A percentile compares a stretch with the other conserved stretches of the same genome.
phyloP scores from a whole-genome alignment of 1,140 invertebrate species.

The Holcopasites calliopsidis region DNA sequence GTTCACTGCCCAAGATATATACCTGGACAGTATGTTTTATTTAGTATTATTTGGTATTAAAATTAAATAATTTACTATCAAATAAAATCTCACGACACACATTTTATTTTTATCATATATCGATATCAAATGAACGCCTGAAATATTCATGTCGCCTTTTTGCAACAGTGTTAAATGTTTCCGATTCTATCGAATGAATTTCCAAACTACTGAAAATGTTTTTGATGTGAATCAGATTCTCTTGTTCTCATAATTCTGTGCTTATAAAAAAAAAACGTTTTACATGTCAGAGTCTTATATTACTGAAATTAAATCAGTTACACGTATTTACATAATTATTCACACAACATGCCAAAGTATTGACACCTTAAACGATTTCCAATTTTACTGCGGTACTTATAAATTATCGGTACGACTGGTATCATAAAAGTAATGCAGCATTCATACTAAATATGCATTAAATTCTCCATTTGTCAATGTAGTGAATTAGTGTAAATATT shows the following conservation, averaged over 20 bases:
- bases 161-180: constrained; percentile 17
- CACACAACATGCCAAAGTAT: constrained; percentile 29
- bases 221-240: background rate
- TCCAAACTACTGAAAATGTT: constrained; percentile 30
- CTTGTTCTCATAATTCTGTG: background rate
- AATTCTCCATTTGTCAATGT: constrained; percentile 6
- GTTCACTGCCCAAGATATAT: constrained; percentile 31
- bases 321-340: constrained; percentile 46
- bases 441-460: constrained; percentile 4
- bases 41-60: constrained; percentile 50
- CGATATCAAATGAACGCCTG: background rate
- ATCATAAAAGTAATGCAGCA: constrained; percentile 5
- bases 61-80: constrained; percentile 36
- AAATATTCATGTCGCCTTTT: constrained; percentile 21
- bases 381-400: constrained; percentile 19
- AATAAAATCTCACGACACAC: constrained; percentile 6
- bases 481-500: no score
- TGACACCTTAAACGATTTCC: constrained; percentile 30
- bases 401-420: background rate
- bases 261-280: constrained; percentile 16
- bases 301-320: constrained; percentile 36
- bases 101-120: background rate
- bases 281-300: constrained; percentile 19
- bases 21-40: constrained; percentile 16
- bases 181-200: constrained; percentile 31